A percentile compares a stretch with the other conserved stretches of the same genome.
Conservation (phyloP, 2,888 invertebrate genomes). For the Liopterus haemorrhoidalis region DNA sequence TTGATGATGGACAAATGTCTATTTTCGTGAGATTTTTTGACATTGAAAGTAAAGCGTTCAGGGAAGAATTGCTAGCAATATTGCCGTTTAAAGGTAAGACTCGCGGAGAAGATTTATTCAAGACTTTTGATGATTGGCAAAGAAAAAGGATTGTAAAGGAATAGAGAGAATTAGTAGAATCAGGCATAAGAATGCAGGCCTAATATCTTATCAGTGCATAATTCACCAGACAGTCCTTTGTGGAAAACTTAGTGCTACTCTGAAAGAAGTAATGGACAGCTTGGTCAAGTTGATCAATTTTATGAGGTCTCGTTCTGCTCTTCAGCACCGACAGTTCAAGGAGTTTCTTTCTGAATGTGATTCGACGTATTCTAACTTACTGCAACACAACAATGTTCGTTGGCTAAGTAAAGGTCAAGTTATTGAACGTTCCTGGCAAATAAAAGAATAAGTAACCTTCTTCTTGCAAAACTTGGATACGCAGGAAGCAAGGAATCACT, state of each 20-base stretch:
- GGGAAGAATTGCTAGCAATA: constrained; percentile 31
- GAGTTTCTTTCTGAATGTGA: constrained; percentile 29
- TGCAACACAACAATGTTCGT: constrained; percentile 33
- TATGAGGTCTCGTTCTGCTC: constrained; percentile 29
- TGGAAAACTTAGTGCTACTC: constrained; percentile 27
- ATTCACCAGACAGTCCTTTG: constrained; percentile 31
- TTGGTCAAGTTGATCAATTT: constrained; percentile 32
- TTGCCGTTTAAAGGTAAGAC: constrained; percentile 28
- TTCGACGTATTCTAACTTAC: constrained; percentile 35
- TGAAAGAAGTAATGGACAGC: constrained; percentile 29
- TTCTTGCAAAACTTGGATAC: constrained; percentile 33
- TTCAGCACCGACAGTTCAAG: constrained; percentile 30
- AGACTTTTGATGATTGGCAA: constrained; percentile 29
- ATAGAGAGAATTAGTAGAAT: too few relatives aligned
- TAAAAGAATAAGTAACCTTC: constrained; percentile 31
- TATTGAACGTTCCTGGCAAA: constrained; percentile 28
- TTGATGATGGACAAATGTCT: constrained; percentile 36
- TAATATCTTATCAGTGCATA: constrained; percentile 30
- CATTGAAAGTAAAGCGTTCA: constrained; percentile 29
- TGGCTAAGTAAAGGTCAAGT: constrained; percentile 33
- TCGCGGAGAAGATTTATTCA: constrained; percentile 29
- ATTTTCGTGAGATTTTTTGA: constrained; percentile 32
- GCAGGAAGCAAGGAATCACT: constrained; percentile 32
- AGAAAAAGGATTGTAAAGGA: constrained; percentile 30
- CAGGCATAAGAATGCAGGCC: constrained; percentile 26